A percentile compares a stretch with the other conserved stretches of the same genome.
phyloP scores from a whole-genome alignment of 1,140 invertebrate species.

The Brachionus paranguensis region DNA sequence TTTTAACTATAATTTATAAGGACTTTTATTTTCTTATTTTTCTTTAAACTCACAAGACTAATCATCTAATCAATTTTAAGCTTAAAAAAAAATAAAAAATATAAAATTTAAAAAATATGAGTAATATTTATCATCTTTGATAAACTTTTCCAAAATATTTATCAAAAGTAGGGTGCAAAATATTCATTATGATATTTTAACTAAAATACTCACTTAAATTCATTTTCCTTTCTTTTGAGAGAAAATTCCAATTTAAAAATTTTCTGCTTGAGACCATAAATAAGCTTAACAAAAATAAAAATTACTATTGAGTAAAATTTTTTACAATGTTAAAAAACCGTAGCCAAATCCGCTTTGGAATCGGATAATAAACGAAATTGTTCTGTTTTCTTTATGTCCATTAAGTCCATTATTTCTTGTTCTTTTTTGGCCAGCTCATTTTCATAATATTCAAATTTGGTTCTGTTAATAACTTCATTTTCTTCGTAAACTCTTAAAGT shows the following conservation, averaged over 20 bases:
- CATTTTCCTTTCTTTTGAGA: conserved; percentile 33
- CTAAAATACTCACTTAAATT: conserved; percentile 9
- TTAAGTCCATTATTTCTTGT: conserved; percentile 29
- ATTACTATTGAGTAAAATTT: background rate
- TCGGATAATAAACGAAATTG: background rate
- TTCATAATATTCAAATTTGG: conserved; percentile 38
- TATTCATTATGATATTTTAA: no score
- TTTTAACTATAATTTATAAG: no score
- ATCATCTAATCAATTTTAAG: no score
- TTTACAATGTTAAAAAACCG: background rate
- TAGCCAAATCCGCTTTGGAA: conserved; percentile 21
- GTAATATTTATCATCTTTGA: no score
- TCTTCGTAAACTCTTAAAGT: conserved; percentile 19
- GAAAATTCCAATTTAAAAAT: conserved; percentile 13
- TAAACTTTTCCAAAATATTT: no score
- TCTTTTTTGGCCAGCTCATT: conserved; percentile 36
- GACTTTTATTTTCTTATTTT: no score
- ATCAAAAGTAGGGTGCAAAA: no score
- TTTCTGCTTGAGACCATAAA: conserved; percentile 35
- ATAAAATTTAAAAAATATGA: no score
- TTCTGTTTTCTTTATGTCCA: conserved; percentile 31
- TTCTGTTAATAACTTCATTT: conserved; percentile 28
- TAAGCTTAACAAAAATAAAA: background rate
- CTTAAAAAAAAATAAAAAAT: no score
- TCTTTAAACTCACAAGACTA: no score